These are phyloP conservation scores for Microtus oregoni DNA, from an alignment of 2,113 vertebrate species.

Conservation along the genomic window DNA sequence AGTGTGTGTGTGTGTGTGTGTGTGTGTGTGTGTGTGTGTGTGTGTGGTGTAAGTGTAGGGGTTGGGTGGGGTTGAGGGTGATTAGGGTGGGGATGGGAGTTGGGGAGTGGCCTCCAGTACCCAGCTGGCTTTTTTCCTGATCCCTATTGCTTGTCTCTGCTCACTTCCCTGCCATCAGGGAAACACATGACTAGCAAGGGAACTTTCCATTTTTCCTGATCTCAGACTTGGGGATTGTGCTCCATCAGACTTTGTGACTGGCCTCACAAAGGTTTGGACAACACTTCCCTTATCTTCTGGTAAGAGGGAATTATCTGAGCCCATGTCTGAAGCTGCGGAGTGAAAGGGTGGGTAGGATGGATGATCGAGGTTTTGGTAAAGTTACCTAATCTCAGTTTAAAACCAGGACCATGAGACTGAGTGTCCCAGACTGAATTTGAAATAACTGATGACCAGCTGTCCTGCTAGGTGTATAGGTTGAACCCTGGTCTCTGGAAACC, in stretches of 20 bases:
- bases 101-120: not conserved
- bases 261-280: not conserved
- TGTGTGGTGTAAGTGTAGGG: too few species aligned
- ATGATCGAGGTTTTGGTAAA: not conserved
- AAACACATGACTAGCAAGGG: not conserved
- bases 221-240: not conserved
- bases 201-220: not conserved
- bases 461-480: not conserved
- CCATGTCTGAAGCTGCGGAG: not conserved
- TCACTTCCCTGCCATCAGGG: not conserved
- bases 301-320: not conserved
- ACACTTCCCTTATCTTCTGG: not conserved
- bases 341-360: not conserved
- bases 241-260: not conserved
- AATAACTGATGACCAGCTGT: too few species aligned
- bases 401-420: not conserved
- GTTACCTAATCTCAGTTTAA: not conserved
- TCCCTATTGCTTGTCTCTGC: not conserved
- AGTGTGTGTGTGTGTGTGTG: too few species aligned
- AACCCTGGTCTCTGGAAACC: not conserved
- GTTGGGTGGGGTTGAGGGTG: too few species aligned
- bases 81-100: too few species aligned
- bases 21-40: too few species aligned
- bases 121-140: not conserved
- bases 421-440: not conserved